Evolutionary conservation across 2,797 vertebrate genomes (phyloP).

Genomic region (Streptopelia turtur): DNA sequence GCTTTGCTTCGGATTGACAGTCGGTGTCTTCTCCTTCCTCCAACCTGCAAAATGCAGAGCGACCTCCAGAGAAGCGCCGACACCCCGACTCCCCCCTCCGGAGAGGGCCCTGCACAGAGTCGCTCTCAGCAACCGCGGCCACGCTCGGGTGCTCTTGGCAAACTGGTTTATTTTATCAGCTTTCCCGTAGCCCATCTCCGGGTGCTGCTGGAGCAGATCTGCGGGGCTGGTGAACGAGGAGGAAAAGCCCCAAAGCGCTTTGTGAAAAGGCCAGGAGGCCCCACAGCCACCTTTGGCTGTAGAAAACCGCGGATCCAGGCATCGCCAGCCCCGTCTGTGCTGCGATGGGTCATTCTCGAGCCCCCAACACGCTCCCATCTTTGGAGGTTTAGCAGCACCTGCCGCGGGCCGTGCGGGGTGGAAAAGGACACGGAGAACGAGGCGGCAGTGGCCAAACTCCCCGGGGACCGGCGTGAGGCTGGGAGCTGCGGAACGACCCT

Average conservation of each 20-base stretch:
- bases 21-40: background rate
- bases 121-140: rapidly evolving
- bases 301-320: background rate
- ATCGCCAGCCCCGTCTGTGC: background rate
- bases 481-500: background rate
- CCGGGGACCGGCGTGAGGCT: rapidly evolving
- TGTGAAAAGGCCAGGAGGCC: background rate
- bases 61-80: background rate
- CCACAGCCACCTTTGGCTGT: background rate
- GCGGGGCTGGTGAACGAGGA: background rate
- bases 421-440: rapidly evolving
- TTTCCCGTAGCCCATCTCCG: rapidly evolving
- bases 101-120: background rate
- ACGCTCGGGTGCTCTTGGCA: background rate
- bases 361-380: background rate
- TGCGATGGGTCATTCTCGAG: background rate
- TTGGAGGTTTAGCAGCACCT: background rate
- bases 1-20: rapidly evolving
- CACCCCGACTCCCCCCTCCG: background rate
- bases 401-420: rapidly evolving
- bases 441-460: background rate
- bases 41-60: rapidly evolving
- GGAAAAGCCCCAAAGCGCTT: background rate
- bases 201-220: background rate
- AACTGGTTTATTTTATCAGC: background rate